phyloP scores from a whole-genome alignment of 2,113 vertebrate genomes.

The Myiopsitta monachus region DNA sequence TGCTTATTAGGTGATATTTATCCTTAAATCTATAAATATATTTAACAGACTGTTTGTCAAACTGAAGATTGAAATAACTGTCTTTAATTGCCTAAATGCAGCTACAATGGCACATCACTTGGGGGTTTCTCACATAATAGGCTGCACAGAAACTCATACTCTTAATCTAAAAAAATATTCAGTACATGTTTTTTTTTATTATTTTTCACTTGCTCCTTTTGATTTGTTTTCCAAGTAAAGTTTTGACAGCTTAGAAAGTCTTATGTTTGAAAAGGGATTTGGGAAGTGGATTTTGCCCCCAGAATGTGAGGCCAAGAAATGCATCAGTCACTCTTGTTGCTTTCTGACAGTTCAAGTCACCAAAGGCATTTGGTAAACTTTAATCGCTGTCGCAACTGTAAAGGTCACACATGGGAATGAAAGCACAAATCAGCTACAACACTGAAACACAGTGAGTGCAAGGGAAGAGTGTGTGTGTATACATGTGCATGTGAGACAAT shows the following conservation, averaged over 20 bases:
- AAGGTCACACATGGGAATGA: conserved; percentile 53
- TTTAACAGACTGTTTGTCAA: not conserved
- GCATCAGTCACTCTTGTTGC: conserved; percentile 60
- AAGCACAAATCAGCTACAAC: conserved; percentile 35
- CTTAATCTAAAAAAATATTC: not conserved
- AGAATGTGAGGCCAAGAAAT: conserved; percentile 48
- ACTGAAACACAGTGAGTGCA: not conserved
- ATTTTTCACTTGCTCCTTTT: not conserved
- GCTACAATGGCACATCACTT: not conserved
- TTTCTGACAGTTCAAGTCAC: conserved; percentile 65
- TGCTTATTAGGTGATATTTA: not conserved
- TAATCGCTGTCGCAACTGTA: conserved; percentile 60
- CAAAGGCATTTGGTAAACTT: conserved; percentile 70
- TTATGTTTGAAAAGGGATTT: conserved; percentile 29
- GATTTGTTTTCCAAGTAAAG: conserved; percentile 36
- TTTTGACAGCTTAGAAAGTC: conserved; percentile 33
- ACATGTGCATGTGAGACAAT: not conserved
- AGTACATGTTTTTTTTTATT: not conserved
- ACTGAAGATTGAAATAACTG: not conserved
- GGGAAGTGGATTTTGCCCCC: not conserved
- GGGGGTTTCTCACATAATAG: not conserved
- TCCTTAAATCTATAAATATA: not conserved
- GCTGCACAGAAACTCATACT: not conserved
- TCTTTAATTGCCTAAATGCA: not conserved
- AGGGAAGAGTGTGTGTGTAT: not conserved